These are phyloP conservation scores for Carapus acus DNA, from an alignment of 2,797 vertebrate species.

Conservation along the genomic window DNA sequence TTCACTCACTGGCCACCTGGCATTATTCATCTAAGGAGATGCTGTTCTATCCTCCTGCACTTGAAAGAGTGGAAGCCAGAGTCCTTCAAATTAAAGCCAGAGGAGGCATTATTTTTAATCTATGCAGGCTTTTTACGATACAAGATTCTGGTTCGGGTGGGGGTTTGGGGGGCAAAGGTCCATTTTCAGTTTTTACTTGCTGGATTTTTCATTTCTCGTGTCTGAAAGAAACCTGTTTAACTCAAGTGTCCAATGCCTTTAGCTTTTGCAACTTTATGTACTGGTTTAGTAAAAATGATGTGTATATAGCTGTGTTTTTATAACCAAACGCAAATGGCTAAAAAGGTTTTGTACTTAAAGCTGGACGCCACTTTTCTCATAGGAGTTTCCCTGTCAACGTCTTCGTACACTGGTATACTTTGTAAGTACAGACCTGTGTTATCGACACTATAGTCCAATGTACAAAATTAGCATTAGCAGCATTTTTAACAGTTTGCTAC, in stretches of 20 bases:
- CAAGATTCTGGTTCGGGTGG: conserved; percentile 29
- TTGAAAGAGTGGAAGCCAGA: conserved; percentile 54
- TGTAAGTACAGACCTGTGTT: conserved; percentile 66
- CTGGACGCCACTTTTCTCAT: conserved; percentile 69
- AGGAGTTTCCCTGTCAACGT: conserved; percentile 60
- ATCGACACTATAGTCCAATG: conserved; percentile 58
- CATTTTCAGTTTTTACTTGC: conserved; percentile 38
- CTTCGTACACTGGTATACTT: conserved; percentile 75
- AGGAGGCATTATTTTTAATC: conserved; percentile 66
- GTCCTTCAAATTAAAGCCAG: too few relatives aligned
- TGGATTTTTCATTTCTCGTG: conserved; percentile 42
- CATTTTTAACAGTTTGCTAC: conserved; percentile 63
- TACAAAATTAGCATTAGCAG: conserved; percentile 58
- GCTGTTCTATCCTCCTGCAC: conserved; percentile 71
- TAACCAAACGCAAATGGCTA: conserved; percentile 64
- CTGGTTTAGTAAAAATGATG: conserved; percentile 45
- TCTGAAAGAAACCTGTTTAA: conserved; percentile 59
- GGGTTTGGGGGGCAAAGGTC: background rate
- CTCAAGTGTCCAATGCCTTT: conserved; percentile 69
- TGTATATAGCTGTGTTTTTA: conserved; percentile 62
- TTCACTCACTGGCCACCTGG: conserved; percentile 65
- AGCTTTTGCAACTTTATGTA: conserved; percentile 70
- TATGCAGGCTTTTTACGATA: conserved; percentile 72
- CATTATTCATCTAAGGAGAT: conserved; percentile 63
- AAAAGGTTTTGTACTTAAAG: conserved; percentile 69